Evolutionary conservation across 2,113 vertebrate genomes (phyloP), one percentile per base, ranked within the genome.

Genomic region (Thalassoma bifasciatum): DNA sequence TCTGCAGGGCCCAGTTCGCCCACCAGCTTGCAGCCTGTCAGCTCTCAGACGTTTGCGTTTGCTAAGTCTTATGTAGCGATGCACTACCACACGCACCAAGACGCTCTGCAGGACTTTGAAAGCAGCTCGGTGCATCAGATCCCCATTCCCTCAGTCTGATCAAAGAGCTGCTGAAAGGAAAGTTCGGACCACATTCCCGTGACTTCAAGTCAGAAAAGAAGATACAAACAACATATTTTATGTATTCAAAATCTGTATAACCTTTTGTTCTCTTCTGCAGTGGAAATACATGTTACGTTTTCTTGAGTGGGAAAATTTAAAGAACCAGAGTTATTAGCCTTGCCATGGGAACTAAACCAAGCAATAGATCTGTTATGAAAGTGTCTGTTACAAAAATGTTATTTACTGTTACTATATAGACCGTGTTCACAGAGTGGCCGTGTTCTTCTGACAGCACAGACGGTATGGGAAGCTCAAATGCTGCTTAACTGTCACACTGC

Each of bases 21-120:
- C 0, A 94, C 88, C 8, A 94, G 93, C 90, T 81, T 97, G 22
- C 96, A 96, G 83, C 96, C 95, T 0, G 85, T 90, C 4, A 95
- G 87, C 86, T 93, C 94, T 1, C 93, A 94, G 85, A 84, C 95
- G 0, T 96, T 96, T 1, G 94, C 92, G 5, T 97, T 97, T 65
- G 90, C 95, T 78, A 96, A 94, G 66, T 96, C 96, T 0, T 97
- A 95, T 8, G 40, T 95, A 4, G 95, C 95, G 90, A 96, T 96
- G 95, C 96, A 97, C 78, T 96, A 97, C 54, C 96, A 93, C 89
- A 94, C 95, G 60, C 88, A 94, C 26, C 93, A 91, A 5, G 94
- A 96, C 8, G 52, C 93, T 5, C 89, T 94, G 56, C 93, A 93
- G 38, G 96, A 97, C 84, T 94, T 86, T n/a, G 94, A 95, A 72